phyloP scores from a whole-genome alignment of 1,140 invertebrate genomes.

The Maniola jurtina region DNA sequence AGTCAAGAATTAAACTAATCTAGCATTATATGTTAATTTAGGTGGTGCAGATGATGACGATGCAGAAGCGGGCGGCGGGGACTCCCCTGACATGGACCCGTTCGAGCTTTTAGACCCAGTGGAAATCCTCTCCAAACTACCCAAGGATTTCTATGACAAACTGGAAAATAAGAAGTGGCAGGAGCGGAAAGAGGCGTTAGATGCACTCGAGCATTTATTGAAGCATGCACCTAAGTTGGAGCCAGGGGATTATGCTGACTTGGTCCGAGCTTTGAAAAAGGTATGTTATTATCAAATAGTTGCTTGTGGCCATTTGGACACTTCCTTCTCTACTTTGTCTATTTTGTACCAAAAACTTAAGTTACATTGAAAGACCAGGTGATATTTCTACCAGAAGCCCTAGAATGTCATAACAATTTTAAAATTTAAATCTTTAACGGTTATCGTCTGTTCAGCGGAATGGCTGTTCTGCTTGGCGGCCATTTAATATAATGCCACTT shows the following conservation, averaged over 20 bases:
- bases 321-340: not conserved
- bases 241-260: slow-evolving; percentile 94
- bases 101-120: slow-evolving; percentile 95
- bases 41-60: slow-evolving; percentile 78
- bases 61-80: slow-evolving; percentile 80
- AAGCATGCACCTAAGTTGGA: slow-evolving; percentile 92
- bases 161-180: slow-evolving; percentile 98
- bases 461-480: too few relatives aligned
- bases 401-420: too few relatives aligned
- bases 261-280: slow-evolving; percentile 94
- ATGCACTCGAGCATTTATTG: slow-evolving; percentile 88
- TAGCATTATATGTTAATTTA: slow-evolving; percentile 10
- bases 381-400: too few relatives aligned
- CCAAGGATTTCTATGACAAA: slow-evolving; percentile 98
- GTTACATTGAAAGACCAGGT: too few relatives aligned
- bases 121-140: slow-evolving; percentile 94
- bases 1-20: not conserved
- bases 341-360: too few relatives aligned
- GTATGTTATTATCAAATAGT: slow-evolving; percentile 71
- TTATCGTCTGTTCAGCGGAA: too few relatives aligned
- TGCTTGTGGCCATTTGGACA: too few relatives aligned
- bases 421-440: too few relatives aligned
- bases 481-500: too few relatives aligned
- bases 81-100: slow-evolving; percentile 89
- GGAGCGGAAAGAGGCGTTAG: slow-evolving; percentile 95